phyloP scores from a whole-genome alignment of 2,888 invertebrate species.

The Pristionchus maxplancki region DNA sequence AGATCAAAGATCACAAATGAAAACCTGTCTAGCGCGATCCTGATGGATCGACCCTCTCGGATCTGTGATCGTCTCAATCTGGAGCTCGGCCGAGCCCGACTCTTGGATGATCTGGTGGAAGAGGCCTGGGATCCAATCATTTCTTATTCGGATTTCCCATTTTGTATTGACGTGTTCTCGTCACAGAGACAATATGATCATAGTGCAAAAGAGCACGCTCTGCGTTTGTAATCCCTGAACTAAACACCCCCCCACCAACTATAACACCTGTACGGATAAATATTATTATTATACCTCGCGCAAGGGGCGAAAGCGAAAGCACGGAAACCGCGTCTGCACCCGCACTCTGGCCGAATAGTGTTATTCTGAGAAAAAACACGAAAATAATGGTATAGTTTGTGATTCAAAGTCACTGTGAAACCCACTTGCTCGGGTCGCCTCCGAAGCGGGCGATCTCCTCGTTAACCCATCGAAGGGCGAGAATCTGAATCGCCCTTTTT shows the following conservation, averaged over 20 bases:
- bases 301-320: neutral
- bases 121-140: constrained; percentile 1
- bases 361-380: neutral
- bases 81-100: neutral
- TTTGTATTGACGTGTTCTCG: no score
- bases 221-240: no score
- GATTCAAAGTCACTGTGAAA: no score
- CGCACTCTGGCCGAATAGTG: constrained; percentile 25
- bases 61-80: neutral
- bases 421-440: neutral
- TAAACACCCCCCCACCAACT: no score
- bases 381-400: neutral
- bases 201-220: no score
- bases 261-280: no score
- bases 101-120: constrained; percentile 2
- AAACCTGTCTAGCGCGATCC: neutral
- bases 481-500: neutral
- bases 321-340: neutral
- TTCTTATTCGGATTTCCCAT: neutral
- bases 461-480: neutral
- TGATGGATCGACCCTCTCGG: neutral
- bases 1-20: neutral
- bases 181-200: no score
- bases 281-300: neutral
- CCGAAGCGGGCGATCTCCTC: constrained; percentile 24